Conservation (phyloP, 2,113 vertebrate species). For the Laticauda colubrina region DNA sequence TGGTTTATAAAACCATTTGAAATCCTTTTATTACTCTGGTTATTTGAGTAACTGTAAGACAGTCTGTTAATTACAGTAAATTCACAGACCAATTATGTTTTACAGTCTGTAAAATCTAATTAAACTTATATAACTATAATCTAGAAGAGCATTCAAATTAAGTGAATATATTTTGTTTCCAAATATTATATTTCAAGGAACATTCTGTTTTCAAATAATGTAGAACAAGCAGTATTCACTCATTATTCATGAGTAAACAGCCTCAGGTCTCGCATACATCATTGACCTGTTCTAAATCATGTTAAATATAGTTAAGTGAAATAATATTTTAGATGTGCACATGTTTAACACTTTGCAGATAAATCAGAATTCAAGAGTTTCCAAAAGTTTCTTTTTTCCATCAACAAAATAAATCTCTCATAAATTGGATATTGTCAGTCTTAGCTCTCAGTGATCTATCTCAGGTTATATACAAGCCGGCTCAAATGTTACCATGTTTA, state of each 20-base stretch:
- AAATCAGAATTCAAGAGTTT: not conserved
- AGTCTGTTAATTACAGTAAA: not conserved
- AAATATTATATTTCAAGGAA: not conserved
- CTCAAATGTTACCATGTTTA: not conserved
- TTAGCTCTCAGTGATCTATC: not conserved
- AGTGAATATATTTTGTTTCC: not conserved
- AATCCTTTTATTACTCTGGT: not conserved
- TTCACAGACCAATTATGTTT: not conserved
- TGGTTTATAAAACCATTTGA: not conserved
- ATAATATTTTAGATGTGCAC: not conserved
- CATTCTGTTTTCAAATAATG: not conserved
- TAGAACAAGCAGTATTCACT: not conserved
- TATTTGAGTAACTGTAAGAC: not conserved
- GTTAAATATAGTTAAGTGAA: not conserved
- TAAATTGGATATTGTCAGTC: not conserved
- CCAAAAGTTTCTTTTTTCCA: not conserved
- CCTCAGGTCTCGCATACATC: no score
- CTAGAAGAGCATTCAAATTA: not conserved
- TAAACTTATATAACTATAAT: not conserved
- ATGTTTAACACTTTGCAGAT: not conserved
- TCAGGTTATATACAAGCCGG: not conserved
- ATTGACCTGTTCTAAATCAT: no score
- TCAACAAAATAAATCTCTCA: not conserved
- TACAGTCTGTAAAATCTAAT: not conserved
- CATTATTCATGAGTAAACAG: not conserved